Evolutionary conservation across 2,888 invertebrate species (phyloP).

Genomic region (Cerastis rubricosa): DNA sequence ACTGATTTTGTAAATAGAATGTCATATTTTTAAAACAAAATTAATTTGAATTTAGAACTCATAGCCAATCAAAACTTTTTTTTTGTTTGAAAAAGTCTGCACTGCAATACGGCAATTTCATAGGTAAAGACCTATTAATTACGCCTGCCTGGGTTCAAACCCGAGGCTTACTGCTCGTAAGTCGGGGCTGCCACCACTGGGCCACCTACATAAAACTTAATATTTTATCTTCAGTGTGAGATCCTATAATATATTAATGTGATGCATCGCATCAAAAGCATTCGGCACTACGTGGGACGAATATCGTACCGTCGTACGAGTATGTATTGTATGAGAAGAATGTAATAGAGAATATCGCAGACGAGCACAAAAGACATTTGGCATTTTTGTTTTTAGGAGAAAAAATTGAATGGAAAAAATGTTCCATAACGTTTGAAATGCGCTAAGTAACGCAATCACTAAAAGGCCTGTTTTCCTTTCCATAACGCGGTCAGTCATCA

Average conservation of each 20-base stretch:
- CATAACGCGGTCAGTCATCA: conserved; percentile 34
- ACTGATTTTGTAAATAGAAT: too few species aligned
- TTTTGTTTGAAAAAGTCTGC: too few species aligned
- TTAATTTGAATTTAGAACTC: too few species aligned
- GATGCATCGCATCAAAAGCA: conserved; percentile 26
- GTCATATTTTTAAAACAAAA: too few species aligned
- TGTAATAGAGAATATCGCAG: conserved; percentile 22
- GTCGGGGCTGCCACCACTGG: too few species aligned
- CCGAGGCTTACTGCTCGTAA: too few species aligned
- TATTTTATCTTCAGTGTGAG: conserved; percentile 11
- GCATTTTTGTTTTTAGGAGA: conserved; percentile 12
- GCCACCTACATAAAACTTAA: background rate
- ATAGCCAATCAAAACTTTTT: too few species aligned
- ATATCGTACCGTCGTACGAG: conserved; percentile 7
- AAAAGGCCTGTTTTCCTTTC: conserved; percentile 16
- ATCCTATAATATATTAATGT: conserved; percentile 9
- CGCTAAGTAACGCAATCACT: conserved; percentile 11
- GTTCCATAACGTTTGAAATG: background rate
- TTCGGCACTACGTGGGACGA: conserved; percentile 6
- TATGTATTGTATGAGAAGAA: conserved; percentile 21
- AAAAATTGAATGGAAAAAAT: conserved; percentile 20
- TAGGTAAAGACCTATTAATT: too few species aligned
- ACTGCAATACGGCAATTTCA: too few species aligned
- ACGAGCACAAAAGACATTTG: conserved; percentile 1
- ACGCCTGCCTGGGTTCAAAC: too few species aligned